These are phyloP conservation scores for Actenoides hombroni DNA, from an alignment of 2,113 vertebrate genomes.

Conservation along the genomic window DNA sequence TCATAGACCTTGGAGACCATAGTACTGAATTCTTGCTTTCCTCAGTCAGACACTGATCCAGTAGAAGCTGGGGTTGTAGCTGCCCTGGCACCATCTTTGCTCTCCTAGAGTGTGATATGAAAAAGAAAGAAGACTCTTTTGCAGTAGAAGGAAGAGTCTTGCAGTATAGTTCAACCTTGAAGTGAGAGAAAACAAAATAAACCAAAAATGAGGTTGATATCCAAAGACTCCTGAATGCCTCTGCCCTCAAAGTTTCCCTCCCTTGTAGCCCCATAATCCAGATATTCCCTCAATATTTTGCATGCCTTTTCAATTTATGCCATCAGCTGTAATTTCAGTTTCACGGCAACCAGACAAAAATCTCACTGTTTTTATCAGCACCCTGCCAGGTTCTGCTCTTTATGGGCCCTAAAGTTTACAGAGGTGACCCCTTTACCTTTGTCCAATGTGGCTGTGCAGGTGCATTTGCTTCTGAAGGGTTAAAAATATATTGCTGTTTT, in stretches of 20 bases:
- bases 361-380: neutral
- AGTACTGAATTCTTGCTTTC: slow-evolving; percentile 14
- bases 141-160: neutral
- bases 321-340: slow-evolving; percentile 36
- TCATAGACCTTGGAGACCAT: neutral
- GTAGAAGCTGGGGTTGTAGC: slow-evolving; percentile 19
- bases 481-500: neutral
- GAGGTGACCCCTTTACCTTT: neutral
- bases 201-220: neutral
- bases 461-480: neutral
- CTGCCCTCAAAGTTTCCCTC: neutral
- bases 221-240: neutral
- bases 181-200: slow-evolving; percentile 27
- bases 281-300: slow-evolving; percentile 33
- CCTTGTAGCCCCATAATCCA: slow-evolving; percentile 4
- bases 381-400: neutral
- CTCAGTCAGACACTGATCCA: slow-evolving; percentile 17
- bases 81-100: slow-evolving; percentile 43
- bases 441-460: neutral
- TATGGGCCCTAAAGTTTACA: neutral
- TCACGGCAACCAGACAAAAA: neutral
- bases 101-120: neutral
- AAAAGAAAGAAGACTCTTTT: neutral
- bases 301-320: slow-evolving; percentile 26
- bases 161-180: neutral